Percentiles rank a stretch among this genome's conserved stretches.
Conservation (phyloP, 1,140 invertebrate species). For the Batillaria attramentaria region DNA sequence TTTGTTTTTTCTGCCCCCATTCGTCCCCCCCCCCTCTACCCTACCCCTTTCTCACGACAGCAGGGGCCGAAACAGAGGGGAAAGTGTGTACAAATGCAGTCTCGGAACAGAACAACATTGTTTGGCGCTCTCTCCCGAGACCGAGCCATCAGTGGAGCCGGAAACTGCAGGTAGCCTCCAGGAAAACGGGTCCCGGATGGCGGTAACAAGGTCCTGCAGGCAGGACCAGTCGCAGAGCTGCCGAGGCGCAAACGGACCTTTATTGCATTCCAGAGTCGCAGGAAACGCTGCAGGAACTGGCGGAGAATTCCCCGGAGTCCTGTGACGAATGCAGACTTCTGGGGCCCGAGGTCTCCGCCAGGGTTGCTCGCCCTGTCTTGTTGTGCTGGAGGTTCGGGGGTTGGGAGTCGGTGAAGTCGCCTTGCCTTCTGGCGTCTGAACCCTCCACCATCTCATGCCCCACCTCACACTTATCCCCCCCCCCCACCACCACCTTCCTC, state of each 20-base stretch:
- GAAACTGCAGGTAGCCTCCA: background rate
- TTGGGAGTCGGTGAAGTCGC: no score
- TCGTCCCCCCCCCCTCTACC: no score
- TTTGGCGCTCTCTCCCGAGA: background rate
- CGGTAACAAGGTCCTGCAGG: background rate
- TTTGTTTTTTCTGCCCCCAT: no score
- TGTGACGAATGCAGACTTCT: background rate
- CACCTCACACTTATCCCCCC: no score
- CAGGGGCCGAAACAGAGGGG: no score
- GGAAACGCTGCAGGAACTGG: slow-evolving; percentile 19
- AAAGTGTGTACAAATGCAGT: background rate
- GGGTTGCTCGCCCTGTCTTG: no score
- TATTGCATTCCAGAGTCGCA: slow-evolving; percentile 24
- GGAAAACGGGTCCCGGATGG: background rate
- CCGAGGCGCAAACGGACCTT: background rate
- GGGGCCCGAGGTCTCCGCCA: no score
- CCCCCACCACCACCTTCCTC: background rate
- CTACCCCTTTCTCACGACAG: no score
- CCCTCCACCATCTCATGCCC: no score
- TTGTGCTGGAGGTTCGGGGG: no score
- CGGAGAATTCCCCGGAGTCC: background rate
- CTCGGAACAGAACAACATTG: slow-evolving; percentile 8
- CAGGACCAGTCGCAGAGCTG: background rate
- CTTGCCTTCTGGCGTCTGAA: no score
- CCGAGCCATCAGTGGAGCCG: background rate